A percentile compares a stretch with the other conserved stretches of the same genome.
phyloP scores from a whole-genome alignment of 1,140 invertebrate genomes.

The Tetramorium parvispinum region DNA sequence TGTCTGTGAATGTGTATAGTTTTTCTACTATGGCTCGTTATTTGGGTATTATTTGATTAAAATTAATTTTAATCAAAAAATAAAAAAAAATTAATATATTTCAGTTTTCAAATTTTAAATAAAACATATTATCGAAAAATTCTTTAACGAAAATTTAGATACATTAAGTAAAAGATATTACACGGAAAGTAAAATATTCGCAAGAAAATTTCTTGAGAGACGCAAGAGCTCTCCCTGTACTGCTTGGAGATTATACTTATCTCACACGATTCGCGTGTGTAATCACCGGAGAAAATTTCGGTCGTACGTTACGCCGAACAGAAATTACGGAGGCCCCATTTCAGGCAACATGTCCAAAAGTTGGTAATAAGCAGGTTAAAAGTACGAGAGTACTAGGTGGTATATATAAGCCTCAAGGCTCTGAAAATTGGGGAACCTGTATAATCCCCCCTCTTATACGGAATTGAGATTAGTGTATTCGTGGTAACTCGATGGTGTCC shows the following conservation, averaged over 20 bases:
- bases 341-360: conserved; percentile 44
- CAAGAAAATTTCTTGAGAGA: conserved; percentile 15
- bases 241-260: conserved; percentile 43
- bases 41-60: conserved; percentile 33
- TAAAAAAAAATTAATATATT: background rate
- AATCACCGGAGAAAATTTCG: conserved; percentile 57
- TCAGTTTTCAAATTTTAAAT: background rate
- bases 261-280: conserved; percentile 33
- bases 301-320: conserved; percentile 35
- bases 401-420: conserved; percentile 30
- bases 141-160: background rate
- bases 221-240: background rate
- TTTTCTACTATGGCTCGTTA: conserved; percentile 31
- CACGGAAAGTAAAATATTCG: background rate
- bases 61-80: background rate
- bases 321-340: conserved; percentile 40
- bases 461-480: conserved; percentile 65
- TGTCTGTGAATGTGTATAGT: conserved; percentile 15
- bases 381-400: conserved; percentile 32
- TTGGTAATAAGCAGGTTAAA: conserved; percentile 61
- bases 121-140: background rate
- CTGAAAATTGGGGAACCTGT: conserved; percentile 55
- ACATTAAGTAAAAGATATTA: background rate
- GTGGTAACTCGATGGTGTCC: conserved; percentile 51
- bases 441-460: conserved; percentile 62